phyloP scores from a whole-genome alignment of 2,113 vertebrate species.

The Myrmecobius fasciatus region DNA sequence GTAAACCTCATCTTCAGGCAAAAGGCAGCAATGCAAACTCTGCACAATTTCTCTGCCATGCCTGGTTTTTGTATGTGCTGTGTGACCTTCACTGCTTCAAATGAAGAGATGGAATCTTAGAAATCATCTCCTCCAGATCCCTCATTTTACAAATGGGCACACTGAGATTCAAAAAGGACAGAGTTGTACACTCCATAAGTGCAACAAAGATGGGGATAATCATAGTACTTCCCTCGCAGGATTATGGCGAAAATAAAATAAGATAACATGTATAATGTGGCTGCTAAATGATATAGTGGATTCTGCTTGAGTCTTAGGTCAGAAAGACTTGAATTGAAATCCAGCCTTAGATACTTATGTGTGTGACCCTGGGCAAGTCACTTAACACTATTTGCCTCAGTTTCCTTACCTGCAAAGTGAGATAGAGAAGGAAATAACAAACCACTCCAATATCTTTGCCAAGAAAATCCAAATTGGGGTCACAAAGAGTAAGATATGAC shows the following conservation, averaged over 20 bases:
- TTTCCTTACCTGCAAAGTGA: background rate
- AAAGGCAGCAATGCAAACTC: background rate
- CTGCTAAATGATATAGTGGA: background rate
- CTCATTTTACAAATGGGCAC: background rate
- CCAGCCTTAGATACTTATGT: background rate
- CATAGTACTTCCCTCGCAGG: background rate
- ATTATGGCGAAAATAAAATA: background rate
- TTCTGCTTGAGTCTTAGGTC: background rate
- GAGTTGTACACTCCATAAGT: too few relatives aligned
- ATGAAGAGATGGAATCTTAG: background rate
- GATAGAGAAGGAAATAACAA: background rate
- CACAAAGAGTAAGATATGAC: background rate
- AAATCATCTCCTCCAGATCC: background rate
- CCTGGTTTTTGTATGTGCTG: background rate
- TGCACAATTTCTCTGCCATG: background rate
- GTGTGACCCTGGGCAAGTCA: background rate
- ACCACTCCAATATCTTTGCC: background rate
- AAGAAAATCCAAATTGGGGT: background rate
- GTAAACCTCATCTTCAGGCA: background rate
- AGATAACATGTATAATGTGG: too few relatives aligned
- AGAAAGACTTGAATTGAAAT: background rate
- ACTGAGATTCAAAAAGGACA: background rate
- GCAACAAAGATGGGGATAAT: background rate
- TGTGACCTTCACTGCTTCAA: background rate
- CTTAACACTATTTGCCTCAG: background rate